These are phyloP conservation scores for Erpetoichthys calabaricus DNA, from an alignment of 2,797 vertebrate species.

Conservation along the genomic window DNA sequence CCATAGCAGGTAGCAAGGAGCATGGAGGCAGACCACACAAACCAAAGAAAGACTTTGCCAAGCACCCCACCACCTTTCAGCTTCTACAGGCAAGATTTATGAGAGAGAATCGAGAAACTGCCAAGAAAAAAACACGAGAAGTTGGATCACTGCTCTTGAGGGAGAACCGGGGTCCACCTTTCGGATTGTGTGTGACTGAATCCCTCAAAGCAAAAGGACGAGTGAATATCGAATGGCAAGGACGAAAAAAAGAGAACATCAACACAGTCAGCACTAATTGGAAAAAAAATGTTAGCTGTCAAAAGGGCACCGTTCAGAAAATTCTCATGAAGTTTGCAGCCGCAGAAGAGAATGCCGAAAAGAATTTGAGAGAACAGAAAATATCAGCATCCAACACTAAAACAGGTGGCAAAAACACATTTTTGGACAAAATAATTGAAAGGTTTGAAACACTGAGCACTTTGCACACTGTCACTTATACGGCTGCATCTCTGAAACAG, in stretches of 20 bases:
- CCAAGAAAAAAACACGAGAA: constrained; percentile 54
- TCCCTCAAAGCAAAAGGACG: not conserved
- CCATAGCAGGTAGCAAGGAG: too few species aligned
- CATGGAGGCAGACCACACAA: constrained; percentile 11
- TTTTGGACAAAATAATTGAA: constrained; percentile 55
- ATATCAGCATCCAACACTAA: constrained; percentile 29
- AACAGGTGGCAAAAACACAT: constrained; percentile 28
- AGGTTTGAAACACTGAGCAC: constrained; percentile 56
- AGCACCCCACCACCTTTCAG: constrained; percentile 64
- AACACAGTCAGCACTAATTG: not conserved
- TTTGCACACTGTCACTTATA: constrained; percentile 35
- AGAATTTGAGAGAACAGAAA: constrained; percentile 22
- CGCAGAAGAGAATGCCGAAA: constrained; percentile 51
- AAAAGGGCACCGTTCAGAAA: constrained; percentile 52
- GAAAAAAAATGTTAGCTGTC: not conserved
- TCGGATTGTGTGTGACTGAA: constrained; percentile 7
- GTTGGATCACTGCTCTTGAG: constrained; percentile 55
- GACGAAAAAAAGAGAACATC: constrained; percentile 10
- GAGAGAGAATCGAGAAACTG: constrained; percentile 49
- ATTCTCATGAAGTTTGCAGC: constrained; percentile 63
- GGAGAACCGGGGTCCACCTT: constrained; percentile 10
- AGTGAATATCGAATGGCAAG: constrained; percentile 26
- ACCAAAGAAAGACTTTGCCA: constrained; percentile 10
- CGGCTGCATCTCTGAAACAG: constrained; percentile 23
- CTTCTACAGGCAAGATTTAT: constrained; percentile 74